phyloP scores from a whole-genome alignment of 2,797 vertebrate species.

The Momotus momota region DNA sequence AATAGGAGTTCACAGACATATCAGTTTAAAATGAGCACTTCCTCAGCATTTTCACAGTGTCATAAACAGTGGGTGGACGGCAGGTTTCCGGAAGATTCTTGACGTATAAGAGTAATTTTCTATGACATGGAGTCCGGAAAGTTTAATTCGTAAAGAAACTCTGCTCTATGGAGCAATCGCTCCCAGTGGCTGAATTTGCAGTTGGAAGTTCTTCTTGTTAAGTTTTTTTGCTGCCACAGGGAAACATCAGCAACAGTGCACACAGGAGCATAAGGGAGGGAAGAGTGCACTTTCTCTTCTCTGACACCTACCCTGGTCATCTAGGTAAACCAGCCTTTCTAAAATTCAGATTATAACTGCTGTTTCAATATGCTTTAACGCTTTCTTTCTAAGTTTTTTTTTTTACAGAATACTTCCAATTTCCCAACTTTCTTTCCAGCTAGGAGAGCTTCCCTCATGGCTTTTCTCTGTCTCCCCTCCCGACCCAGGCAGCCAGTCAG shows the following conservation, averaged over 20 bases:
- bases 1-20: constrained; percentile 9
- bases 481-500: background rate
- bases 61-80: constrained; percentile 17
- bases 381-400: background rate
- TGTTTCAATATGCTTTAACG: background rate
- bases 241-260: background rate
- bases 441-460: background rate
- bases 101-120: background rate
- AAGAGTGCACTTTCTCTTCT: background rate
- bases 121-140: background rate
- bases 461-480: background rate
- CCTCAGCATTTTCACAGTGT: constrained; percentile 34
- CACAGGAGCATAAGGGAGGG: background rate
- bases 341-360: background rate
- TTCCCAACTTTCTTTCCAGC: background rate
- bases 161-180: background rate
- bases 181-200: background rate
- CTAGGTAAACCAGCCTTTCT: background rate
- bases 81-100: constrained; percentile 29
- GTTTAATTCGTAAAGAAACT: constrained; percentile 12
- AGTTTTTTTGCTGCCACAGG: background rate
- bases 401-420: background rate
- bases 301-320: background rate
- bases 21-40: constrained; percentile 23
- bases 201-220: background rate